Conservation (phyloP, 1,140 invertebrate species). For the Drosophila chauvacae region DNA sequence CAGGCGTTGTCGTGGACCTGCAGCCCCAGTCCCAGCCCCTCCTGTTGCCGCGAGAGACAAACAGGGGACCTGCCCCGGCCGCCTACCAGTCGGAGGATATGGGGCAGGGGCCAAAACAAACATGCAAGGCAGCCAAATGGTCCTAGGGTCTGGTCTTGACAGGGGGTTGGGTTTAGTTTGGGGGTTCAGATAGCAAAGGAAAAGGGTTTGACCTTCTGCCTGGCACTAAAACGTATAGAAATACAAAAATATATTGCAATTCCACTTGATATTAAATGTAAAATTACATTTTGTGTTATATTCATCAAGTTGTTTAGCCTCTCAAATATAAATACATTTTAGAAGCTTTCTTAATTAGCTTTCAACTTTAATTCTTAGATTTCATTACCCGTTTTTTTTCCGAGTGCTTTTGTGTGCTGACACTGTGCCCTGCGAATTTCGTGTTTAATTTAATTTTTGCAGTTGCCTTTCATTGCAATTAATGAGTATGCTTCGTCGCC, state of each 20-base stretch:
- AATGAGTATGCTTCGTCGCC: slow-evolving; percentile 50
- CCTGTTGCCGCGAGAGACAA: slow-evolving; percentile 33
- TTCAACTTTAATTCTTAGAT: fast-evolving
- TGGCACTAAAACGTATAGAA: not conserved
- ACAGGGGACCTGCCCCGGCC: slow-evolving; percentile 9
- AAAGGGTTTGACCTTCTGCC: slow-evolving; percentile 33
- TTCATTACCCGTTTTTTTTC: not conserved
- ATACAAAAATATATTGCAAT: not conserved
- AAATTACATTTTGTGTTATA: not conserved
- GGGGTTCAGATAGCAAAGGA: not conserved
- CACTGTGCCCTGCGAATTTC: slow-evolving; percentile 7
- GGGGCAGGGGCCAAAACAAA: slow-evolving; percentile 52
- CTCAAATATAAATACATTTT: not conserved
- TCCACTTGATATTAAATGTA: not conserved
- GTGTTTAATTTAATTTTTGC: slow-evolving; percentile 50
- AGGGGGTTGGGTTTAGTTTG: not conserved
- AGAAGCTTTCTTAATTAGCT: not conserved
- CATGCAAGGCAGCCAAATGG: slow-evolving; percentile 38
- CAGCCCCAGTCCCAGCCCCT: not conserved
- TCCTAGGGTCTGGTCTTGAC: slow-evolving; percentile 13
- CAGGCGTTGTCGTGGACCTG: slow-evolving; percentile 9
- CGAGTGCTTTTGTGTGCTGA: slow-evolving; percentile 6
- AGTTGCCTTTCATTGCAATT: slow-evolving; percentile 44
- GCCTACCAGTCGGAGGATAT: not conserved
- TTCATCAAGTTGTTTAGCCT: not conserved